These are phyloP conservation scores for chimpanzee (Pan troglodytes) DNA, from an alignment of 2,113 vertebrate species.

Conservation along the genomic window NHGRI_mPanTro3-v2.1_pri NC_072401.2:12320501-12321000, in stretches of 20 bases:
- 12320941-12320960: neutral
- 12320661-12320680: neutral
- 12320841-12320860: neutral
- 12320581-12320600: too few relatives aligned
- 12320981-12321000: neutral
- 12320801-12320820: neutral
- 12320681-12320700: neutral
- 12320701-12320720: neutral
- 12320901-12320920: neutral
- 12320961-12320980: neutral
- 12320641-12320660: neutral
- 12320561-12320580: too few relatives aligned
- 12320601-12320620: too few relatives aligned
- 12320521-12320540: too few relatives aligned
- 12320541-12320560: too few relatives aligned
- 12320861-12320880: neutral
- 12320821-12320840: neutral
- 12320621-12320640: too few relatives aligned
- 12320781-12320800: neutral
- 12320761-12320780: too few relatives aligned
- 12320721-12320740: neutral
- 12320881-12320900: neutral
- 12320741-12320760: neutral
- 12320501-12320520: too few relatives aligned
- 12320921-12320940: neutral